These are phyloP conservation scores for Miltochrista miniata DNA, from an alignment of 2,888 invertebrate species.

Conservation along the genomic window DNA sequence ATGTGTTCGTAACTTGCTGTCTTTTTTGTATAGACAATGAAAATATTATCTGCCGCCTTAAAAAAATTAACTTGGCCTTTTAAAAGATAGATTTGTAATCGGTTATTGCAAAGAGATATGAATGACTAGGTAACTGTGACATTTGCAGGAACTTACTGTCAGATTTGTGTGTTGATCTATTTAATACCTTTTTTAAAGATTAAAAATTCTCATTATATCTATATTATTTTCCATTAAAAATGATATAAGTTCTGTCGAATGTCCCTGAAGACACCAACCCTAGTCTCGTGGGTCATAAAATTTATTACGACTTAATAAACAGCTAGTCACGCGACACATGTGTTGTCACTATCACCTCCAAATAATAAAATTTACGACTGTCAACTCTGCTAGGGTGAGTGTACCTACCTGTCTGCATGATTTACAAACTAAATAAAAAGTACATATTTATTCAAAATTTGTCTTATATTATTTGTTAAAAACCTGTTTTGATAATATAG, in stretches of 20 bases:
- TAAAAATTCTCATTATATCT: background rate
- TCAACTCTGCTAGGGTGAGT: constrained; percentile 48
- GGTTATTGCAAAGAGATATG: too few species aligned
- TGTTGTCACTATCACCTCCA: constrained; percentile 67
- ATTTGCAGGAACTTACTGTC: background rate
- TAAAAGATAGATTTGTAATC: too few species aligned
- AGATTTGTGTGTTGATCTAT: background rate
- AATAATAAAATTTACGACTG: constrained; percentile 76
- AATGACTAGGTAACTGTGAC: background rate
- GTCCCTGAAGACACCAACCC: constrained; percentile 54
- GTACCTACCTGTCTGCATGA: constrained; percentile 47
- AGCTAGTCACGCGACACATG: constrained; percentile 74
- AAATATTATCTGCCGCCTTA: too few species aligned
- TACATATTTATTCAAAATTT: constrained; percentile 44
- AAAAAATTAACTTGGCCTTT: too few species aligned
- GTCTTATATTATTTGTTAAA: too few species aligned
- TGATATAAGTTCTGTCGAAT: constrained; percentile 28
- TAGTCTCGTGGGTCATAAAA: constrained; percentile 63
- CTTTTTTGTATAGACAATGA: too few species aligned
- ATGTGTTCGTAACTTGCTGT: too few species aligned
- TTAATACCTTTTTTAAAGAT: background rate
- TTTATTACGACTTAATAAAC: constrained; percentile 81
- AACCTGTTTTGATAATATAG: too few species aligned
- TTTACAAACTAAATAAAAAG: constrained; percentile 34
- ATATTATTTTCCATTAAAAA: constrained; percentile 24